Base-by-base conservation (phyloP, 2,888 invertebrate genomes). In the Apocheima hispidaria region DNA sequence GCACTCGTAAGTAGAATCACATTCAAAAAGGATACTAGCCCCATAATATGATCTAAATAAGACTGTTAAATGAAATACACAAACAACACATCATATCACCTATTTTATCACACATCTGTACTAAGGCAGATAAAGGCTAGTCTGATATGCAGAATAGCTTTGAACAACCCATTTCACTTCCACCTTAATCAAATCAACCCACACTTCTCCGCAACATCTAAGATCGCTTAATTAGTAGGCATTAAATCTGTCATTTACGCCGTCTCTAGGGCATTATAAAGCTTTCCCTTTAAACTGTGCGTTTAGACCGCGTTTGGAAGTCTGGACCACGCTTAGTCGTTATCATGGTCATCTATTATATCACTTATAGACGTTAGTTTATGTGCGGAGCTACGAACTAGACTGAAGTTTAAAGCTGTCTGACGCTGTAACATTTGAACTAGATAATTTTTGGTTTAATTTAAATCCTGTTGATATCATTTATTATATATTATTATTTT, bases 161-260 rank as follows among this genome's bases (percentile, higher is more conserved):
- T 18, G 0, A 38, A 10, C 3, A 10, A 3, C 6, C 14, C 14
- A 38, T 38, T 38, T 21, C 21, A n/a, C n/a, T 10, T 38, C 38
- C 23, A 57, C 43, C 51, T 36, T 44, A 36, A 4, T 43, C 35
- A 50, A 60, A 55, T 16, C 18, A n/a, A 12, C 56, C 56, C 4
- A 20, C 48, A 43, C 33, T 56, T 62, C 56, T 4, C 28, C 41
- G 21, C 36, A 16, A 16, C 2, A 52, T 62, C 36, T 40, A 41
- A 48, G 56, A 89, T 89, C 84, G 79, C 88, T 90, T 88, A 90
- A 90, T 90, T 90, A 89, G 85, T 82, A 78, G 79, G 82, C 84
- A 85, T 85, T 90, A 88, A 88, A 88, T 90, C 88, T 86, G 85
- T 89, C 88, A 85, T 87, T 88, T 87, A 77, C 80, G 78, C 83